phyloP scores from a whole-genome alignment of 2,797 vertebrate species.

The Sebastes goodei region DNA sequence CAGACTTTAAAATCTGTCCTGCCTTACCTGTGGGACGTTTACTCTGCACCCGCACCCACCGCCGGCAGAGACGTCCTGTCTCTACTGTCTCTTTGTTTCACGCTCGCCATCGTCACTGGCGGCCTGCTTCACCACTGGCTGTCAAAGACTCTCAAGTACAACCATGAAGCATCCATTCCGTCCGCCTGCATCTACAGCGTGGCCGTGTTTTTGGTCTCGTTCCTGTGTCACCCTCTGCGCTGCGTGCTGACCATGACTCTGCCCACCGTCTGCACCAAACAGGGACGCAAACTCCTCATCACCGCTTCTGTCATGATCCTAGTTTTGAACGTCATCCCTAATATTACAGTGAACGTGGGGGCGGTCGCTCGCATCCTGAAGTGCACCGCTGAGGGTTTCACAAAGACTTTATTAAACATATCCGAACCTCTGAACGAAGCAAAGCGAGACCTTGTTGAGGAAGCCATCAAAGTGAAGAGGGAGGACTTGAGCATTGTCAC shows the following conservation, averaged over 20 bases:
- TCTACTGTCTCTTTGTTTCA: conserved; percentile 84
- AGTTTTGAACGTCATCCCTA: conserved; percentile 85
- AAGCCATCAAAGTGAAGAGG: conserved; percentile 36
- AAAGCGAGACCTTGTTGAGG: conserved; percentile 75
- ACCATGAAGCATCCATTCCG: conserved; percentile 39
- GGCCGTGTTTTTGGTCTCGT: conserved; percentile 77
- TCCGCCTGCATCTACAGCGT: conserved; percentile 72
- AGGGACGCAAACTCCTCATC: conserved; percentile 88
- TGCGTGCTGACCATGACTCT: conserved; percentile 89
- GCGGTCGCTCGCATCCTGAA: conserved; percentile 82
- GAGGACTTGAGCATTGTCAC: conserved; percentile 51
- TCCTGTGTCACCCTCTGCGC: conserved; percentile 88
- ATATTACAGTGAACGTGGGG: conserved; percentile 85
- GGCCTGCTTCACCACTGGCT: conserved; percentile 88
- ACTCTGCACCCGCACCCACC: conserved; percentile 82
- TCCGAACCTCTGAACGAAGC: conserved; percentile 77
- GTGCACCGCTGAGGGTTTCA: conserved; percentile 88
- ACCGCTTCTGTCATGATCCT: conserved; percentile 86
- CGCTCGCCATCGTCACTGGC: conserved; percentile 67
- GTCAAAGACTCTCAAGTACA: conserved; percentile 79
- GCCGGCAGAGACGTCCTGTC: conserved; percentile 73
- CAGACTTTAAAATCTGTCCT: conserved; percentile 37
- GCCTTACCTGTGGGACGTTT: conserved; percentile 83
- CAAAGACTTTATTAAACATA: conserved; percentile 87
- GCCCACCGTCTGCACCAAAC: conserved; percentile 87